A percentile compares a stretch with the other conserved stretches of the same genome.
Conservation (phyloP, 53 echinoderm and acorn worm species). For the Zoroaster sp. region DNA sequence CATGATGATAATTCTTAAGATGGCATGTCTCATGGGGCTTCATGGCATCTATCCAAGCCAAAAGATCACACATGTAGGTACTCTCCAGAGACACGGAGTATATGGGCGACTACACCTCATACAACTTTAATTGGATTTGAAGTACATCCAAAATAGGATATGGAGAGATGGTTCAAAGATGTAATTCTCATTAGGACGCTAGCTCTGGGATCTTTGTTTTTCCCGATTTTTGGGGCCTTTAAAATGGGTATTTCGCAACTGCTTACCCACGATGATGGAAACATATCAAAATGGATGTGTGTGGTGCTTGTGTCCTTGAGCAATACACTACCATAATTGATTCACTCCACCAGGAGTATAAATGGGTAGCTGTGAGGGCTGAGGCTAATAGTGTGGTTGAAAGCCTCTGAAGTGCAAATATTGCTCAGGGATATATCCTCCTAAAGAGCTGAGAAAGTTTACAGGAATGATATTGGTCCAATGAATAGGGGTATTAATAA, state of each 20-base stretch:
- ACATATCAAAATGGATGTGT: not conserved
- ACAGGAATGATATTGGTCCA: not conserved
- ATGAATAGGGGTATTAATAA: too few relatives aligned
- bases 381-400: not conserved
- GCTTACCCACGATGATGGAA: not conserved
- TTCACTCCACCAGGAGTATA: not conserved
- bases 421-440: not conserved
- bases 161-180: not conserved
- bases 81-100: not conserved
- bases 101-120: not conserved
- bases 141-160: not conserved
- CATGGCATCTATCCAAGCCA: not conserved
- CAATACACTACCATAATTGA: not conserved
- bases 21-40: not conserved
- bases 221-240: not conserved
- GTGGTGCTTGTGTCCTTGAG: not conserved
- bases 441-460: not conserved
- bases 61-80: not conserved
- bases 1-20: not conserved
- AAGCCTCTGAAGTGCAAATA: not conserved
- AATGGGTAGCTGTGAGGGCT: not conserved
- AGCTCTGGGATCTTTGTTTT: not conserved
- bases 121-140: slow-evolving; percentile 25
- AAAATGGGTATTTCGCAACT: not conserved
- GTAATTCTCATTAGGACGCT: not conserved